A percentile compares a stretch with the other conserved stretches of the same genome.
phyloP scores from a whole-genome alignment of 2,888 invertebrate genomes.

The Diadromus collaris region DNA sequence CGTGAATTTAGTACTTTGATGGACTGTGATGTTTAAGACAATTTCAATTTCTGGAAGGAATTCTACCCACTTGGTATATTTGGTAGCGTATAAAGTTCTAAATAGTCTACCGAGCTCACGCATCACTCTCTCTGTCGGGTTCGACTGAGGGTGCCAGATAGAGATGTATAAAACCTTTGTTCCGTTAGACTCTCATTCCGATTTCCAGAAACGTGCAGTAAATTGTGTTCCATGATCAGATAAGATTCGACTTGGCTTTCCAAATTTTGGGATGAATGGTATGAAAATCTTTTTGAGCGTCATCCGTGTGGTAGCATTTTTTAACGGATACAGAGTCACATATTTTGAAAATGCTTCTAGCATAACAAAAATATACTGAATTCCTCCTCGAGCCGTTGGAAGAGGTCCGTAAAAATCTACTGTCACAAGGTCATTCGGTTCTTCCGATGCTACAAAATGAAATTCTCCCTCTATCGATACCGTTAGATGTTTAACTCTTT shows the following conservation, averaged over 20 bases:
- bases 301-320: slow-evolving; percentile 33
- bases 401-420: slow-evolving; percentile 29
- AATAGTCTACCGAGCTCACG: slow-evolving; percentile 57
- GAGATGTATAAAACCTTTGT: slow-evolving; percentile 42
- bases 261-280: slow-evolving; percentile 35
- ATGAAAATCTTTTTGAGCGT: slow-evolving; percentile 35
- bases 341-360: slow-evolving; percentile 66
- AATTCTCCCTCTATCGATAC: slow-evolving; percentile 52
- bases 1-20: no score
- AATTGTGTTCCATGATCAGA: slow-evolving; percentile 56
- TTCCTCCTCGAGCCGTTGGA: slow-evolving; percentile 19
- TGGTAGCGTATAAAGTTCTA: slow-evolving; percentile 53
- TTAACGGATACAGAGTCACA: slow-evolving; percentile 55
- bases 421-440: slow-evolving; percentile 11
- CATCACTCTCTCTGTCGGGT: slow-evolving; percentile 56
- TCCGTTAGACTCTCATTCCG: slow-evolving; percentile 11
- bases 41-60: slow-evolving; percentile 44
- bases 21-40: slow-evolving; percentile 45
- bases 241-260: slow-evolving; percentile 40
- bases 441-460: not conserved
- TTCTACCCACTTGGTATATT: slow-evolving; percentile 56
- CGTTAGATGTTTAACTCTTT: slow-evolving; percentile 49
- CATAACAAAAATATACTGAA: slow-evolving; percentile 64
- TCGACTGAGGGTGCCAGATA: slow-evolving; percentile 57
- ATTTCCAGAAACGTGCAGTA: slow-evolving; percentile 43